Base-by-base conservation (phyloP, 1,140 invertebrate species). In the Halictus rubicundus region DNA sequence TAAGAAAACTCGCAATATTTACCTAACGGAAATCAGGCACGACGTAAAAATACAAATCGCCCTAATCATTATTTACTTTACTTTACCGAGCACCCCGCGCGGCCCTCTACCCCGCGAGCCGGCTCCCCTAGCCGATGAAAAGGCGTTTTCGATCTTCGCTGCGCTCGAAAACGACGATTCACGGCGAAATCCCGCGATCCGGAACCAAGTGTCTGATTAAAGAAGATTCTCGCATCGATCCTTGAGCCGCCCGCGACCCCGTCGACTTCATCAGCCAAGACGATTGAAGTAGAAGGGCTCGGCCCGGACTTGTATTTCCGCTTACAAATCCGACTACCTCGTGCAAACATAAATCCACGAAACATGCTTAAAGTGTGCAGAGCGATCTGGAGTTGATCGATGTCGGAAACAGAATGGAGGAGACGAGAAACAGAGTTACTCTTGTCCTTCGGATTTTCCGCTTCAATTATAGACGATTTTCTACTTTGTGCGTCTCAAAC, bases 1-100 rank as follows among this genome's bases (percentile, higher is more conserved):
- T 89, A 88, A 91, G 88, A 91, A 91, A 91, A 91, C 89, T 91
- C 88, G 88, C 89, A 90, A 90, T 91, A 91, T 91, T 91, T 91
- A 89, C 88, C 72, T 84, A 89, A 80, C 88, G 83, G 88, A 91
- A 91, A 91, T 91, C 89, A 91, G 88, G 88, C 90, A 88, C 88
- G 86, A 88, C 86, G 88, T 90, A 89, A 91, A 91, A 91, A 91
- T 91, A 91, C 90, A 87, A 90, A 91, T 91, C 90, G 88, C 77
- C 88, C 90, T 91, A 90, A 91, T 91, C 90, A 91, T 89, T 91
- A 91, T 91, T 91, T 91, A 89, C 89, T 89, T 89, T 89, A 88
- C 87, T 89, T 89, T 87, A 71, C 83, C 73, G 69, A 82, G 69
- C 81, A 72, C 78, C 74, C 73, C 76, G 23, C 25, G 52, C 78